Conservation (phyloP, 2,113 vertebrate genomes). For the Naja naja region DNA sequence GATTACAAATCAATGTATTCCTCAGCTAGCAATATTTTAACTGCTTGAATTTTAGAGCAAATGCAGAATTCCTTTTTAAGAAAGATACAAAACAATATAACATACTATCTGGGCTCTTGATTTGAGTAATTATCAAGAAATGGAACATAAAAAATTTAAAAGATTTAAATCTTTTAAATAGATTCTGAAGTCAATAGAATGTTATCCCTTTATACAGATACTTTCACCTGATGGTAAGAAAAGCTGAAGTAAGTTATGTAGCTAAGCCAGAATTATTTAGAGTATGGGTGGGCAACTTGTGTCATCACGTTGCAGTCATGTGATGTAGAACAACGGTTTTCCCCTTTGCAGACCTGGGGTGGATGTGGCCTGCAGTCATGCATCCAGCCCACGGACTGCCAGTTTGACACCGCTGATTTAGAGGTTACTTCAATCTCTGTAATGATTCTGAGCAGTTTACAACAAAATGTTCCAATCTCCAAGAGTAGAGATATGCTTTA, state of each 20-base stretch:
- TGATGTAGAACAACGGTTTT: no score
- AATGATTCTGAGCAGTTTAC: background rate
- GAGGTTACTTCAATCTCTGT: background rate
- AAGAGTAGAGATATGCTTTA: background rate
- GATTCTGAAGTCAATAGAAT: background rate
- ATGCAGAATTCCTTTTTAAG: background rate
- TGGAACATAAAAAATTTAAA: background rate
- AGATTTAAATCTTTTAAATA: background rate
- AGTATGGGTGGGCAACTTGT: no score
- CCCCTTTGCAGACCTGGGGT: no score
- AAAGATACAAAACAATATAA: background rate
- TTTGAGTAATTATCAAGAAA: background rate
- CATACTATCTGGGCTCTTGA: background rate
- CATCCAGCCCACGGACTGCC: no score
- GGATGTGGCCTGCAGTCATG: no score
- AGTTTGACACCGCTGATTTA: background rate
- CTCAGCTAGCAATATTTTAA: background rate
- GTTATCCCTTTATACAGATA: background rate
- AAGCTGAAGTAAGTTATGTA: background rate
- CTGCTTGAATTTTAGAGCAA: background rate
- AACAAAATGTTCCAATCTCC: background rate
- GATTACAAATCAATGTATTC: background rate
- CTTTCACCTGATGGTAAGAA: background rate
- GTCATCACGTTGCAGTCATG: no score
- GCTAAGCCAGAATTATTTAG: background rate